Conservation (phyloP, 1,140 invertebrate species). For the Spodoptera litura region DNA sequence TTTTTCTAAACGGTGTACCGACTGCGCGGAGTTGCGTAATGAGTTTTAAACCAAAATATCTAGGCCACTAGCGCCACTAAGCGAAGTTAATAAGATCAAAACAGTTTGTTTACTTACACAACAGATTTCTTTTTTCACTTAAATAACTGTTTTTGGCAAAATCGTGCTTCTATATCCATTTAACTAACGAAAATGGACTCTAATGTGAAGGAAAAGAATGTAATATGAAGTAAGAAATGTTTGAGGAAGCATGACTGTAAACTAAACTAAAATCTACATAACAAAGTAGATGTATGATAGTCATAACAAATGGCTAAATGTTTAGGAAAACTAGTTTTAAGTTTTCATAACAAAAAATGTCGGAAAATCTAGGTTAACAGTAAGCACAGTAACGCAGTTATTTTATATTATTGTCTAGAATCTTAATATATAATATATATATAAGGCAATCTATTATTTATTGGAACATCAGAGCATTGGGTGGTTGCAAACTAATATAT, state of each 20-base stretch:
- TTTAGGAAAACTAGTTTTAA: too few relatives aligned
- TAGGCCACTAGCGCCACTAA: constrained; percentile 35
- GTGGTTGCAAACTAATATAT: too few relatives aligned
- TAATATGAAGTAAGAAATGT: neutral
- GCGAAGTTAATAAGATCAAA: constrained; percentile 41
- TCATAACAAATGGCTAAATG: too few relatives aligned
- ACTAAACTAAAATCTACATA: neutral
- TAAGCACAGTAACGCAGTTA: too few relatives aligned
- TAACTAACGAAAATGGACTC: neutral
- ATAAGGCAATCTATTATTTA: too few relatives aligned
- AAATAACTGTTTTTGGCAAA: constrained; percentile 36
- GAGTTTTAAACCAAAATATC: constrained; percentile 23
- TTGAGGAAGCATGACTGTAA: neutral
- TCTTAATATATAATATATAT: too few relatives aligned
- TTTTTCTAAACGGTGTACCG: constrained; percentile 25
- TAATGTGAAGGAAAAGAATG: neutral
- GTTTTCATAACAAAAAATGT: too few relatives aligned
- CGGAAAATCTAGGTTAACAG: too few relatives aligned
- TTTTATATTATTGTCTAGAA: too few relatives aligned
- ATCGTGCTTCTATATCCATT: constrained; percentile 1
- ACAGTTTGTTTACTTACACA: constrained; percentile 44
- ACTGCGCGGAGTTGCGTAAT: constrained; percentile 37
- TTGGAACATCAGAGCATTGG: too few relatives aligned
- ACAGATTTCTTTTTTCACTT: constrained; percentile 46
- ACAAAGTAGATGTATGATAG: too few relatives aligned